Evolutionary conservation across 2,797 vertebrate species (phyloP).

Genomic region (Cercopithecus petaurista): DNA sequence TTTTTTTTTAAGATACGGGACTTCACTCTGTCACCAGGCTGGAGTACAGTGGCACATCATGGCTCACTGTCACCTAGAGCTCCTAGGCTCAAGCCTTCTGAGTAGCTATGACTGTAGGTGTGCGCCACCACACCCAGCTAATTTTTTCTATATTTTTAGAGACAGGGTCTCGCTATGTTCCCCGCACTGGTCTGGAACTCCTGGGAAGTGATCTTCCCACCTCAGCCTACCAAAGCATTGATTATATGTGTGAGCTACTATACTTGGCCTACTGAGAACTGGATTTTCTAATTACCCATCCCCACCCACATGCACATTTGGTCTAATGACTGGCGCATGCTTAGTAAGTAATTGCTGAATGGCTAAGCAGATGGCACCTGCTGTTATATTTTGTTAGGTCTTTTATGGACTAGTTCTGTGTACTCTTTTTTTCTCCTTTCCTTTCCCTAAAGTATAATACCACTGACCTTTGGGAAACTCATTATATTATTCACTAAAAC

Average conservation of each 20-base stretch:
- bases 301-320: not conserved
- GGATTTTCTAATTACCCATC: not conserved
- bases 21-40: not conserved
- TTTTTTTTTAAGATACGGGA: not conserved
- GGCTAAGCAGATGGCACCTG: not conserved
- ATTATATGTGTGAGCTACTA: not conserved
- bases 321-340: not conserved
- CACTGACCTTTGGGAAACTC: constrained; percentile 72
- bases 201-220: not conserved
- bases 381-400: not conserved
- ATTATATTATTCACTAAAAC: constrained; percentile 67
- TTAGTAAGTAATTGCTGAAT: not conserved
- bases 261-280: not conserved
- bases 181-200: not conserved
- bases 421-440: constrained; percentile 34
- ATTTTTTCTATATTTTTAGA: not conserved
- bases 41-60: not conserved
- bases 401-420: constrained; percentile 48
- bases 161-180: not conserved
- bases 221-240: not conserved
- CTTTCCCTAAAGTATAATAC: constrained; percentile 42
- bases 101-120: not conserved
- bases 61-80: not conserved
- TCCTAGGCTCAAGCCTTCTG: not conserved
- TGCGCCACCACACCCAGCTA: not conserved